These are phyloP conservation scores for Harpegnathos saltator DNA, from an alignment of 1,140 invertebrate genomes.

Conservation along the genomic window DNA sequence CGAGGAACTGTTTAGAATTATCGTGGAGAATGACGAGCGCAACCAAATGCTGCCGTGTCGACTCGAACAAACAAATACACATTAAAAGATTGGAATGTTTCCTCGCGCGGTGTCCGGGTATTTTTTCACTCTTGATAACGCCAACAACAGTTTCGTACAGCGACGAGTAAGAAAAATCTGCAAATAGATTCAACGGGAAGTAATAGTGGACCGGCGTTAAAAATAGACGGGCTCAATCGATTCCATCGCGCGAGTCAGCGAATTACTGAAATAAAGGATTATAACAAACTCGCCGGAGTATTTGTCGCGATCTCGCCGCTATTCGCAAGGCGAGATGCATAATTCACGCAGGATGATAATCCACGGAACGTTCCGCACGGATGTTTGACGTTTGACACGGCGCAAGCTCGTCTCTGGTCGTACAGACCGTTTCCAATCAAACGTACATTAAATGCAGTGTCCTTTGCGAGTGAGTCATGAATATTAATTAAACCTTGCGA, in stretches of 20 bases:
- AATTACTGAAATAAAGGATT: too few species aligned
- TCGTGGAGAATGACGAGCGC: neutral
- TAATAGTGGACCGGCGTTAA: too few species aligned
- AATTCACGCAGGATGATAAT: conserved; percentile 49
- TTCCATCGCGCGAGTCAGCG: too few species aligned
- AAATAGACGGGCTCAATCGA: too few species aligned
- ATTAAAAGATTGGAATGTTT: too few species aligned
- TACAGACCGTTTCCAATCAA: conserved; percentile 63
- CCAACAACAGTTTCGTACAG: too few species aligned
- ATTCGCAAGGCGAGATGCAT: conserved; percentile 33
- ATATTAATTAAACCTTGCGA: conserved; percentile 73
- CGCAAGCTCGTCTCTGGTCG: conserved; percentile 49
- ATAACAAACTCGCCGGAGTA: neutral
- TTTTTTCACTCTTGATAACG: too few species aligned
- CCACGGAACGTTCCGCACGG: neutral
- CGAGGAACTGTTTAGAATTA: conserved; percentile 38
- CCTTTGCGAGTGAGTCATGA: conserved; percentile 73
- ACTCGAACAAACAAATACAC: too few species aligned
- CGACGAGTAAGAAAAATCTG: too few species aligned
- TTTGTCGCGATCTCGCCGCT: neutral
- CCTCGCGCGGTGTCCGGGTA: too few species aligned
- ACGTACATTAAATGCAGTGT: conserved; percentile 69
- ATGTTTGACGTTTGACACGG: conserved; percentile 43
- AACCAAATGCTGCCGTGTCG: neutral
- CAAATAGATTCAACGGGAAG: too few species aligned